phyloP scores from a whole-genome alignment of 2,797 vertebrate genomes.

The Lepus oiostolus region DNA sequence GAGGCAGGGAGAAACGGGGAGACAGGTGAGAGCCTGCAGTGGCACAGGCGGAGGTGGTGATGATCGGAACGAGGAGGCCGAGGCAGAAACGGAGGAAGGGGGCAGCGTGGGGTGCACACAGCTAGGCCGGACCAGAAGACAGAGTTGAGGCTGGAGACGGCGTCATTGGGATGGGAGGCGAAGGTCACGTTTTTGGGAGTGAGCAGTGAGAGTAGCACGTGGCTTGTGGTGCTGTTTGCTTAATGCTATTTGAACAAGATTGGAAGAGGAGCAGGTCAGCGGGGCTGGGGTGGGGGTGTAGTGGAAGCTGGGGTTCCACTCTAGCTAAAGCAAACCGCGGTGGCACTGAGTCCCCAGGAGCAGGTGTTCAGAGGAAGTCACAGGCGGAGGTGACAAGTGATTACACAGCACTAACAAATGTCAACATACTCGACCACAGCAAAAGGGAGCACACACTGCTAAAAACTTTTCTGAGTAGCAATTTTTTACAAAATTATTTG shows the following conservation, averaged over 20 bases:
- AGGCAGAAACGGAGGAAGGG: neutral
- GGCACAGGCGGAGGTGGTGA: neutral
- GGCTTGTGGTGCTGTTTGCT: neutral
- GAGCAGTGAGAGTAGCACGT: neutral
- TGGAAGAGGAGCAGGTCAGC: no score
- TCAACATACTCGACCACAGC: neutral
- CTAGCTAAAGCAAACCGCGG: no score
- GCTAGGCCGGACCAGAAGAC: no score
- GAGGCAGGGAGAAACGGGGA: neutral
- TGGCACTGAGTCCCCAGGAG: no score
- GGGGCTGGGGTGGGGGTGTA: accelerated
- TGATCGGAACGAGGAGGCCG: neutral
- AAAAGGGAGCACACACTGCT: neutral
- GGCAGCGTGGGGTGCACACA: accelerated
- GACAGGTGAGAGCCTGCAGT: neutral
- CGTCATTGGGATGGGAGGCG: no score
- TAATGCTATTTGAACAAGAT: neutral
- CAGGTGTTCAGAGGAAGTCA: neutral
- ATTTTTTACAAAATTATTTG: no score
- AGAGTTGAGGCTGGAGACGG: neutral
- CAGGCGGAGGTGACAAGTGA: neutral
- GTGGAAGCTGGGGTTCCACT: no score
- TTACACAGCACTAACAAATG: neutral
- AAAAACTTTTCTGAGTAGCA: neutral
- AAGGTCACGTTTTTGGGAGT: accelerated